Evolutionary conservation across 2,113 vertebrate genomes (phyloP).

Genomic region (Cephalopterus ornatus): DNA sequence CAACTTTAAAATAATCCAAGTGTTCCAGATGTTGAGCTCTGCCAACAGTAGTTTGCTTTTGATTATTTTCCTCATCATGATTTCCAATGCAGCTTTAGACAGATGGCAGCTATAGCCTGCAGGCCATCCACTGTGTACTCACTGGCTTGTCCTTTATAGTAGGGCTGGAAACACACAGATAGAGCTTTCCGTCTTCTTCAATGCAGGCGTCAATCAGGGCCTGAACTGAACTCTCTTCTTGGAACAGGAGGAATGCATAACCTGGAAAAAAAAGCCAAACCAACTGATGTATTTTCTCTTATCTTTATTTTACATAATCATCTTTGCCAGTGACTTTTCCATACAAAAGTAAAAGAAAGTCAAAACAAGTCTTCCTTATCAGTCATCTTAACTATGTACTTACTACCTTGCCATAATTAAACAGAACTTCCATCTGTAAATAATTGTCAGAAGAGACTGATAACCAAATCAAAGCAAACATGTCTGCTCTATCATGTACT

Average conservation of each 20-base stretch:
- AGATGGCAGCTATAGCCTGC: conserved; percentile 5
- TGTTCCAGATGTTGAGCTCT: conserved; percentile 33
- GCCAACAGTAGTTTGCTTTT: not conserved
- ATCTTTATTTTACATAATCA: not conserved
- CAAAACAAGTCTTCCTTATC: not conserved
- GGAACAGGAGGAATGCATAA: conserved; percentile 97
- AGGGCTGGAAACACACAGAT: conserved; percentile 97
- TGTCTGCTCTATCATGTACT: not conserved
- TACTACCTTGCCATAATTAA: not conserved
- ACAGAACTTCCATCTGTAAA: not conserved
- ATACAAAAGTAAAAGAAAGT: not conserved
- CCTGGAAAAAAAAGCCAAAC: conserved; percentile 70
- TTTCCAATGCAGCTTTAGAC: conserved; percentile 9
- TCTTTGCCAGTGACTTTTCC: not conserved
- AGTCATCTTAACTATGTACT: not conserved
- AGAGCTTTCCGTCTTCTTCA: conserved; percentile 97
- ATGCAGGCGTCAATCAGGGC: conserved; percentile 96
- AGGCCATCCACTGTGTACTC: conserved; percentile 66
- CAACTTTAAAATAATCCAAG: not conserved
- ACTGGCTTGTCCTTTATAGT: conserved; percentile 99
- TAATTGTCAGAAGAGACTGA: not conserved
- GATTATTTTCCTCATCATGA: not conserved
- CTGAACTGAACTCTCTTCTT: conserved; percentile 97
- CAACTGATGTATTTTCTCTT: not conserved
- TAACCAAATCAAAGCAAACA: not conserved